phyloP scores from a whole-genome alignment of 2,113 vertebrate species.

The Stomatorhinus ivindoensis region DNA sequence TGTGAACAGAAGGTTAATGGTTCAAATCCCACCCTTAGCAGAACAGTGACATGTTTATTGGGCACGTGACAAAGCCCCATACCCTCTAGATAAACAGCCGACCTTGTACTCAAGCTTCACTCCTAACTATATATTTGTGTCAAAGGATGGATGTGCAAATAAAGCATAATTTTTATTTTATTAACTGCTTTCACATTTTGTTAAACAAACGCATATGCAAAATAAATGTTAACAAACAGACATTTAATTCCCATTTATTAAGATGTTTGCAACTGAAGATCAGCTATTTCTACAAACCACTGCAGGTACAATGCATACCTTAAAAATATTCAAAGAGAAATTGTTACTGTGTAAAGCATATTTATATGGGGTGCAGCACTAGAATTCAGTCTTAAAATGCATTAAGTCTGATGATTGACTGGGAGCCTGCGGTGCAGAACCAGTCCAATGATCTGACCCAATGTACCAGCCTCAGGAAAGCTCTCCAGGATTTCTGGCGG shows the following conservation, averaged over 20 bases:
- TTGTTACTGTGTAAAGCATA: neutral
- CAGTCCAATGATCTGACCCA: neutral
- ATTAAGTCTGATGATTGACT: neutral
- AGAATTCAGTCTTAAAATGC: neutral
- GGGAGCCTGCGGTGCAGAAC: neutral
- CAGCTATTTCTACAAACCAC: neutral
- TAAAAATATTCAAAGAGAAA: neutral
- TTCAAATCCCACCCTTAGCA: neutral
- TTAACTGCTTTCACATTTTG: neutral
- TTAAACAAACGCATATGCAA: neutral
- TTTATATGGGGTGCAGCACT: neutral
- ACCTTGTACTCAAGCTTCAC: neutral
- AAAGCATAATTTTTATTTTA: neutral
- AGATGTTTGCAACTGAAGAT: neutral
- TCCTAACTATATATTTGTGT: neutral
- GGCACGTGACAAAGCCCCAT: neutral
- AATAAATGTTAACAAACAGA: neutral
- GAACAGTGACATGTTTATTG: neutral
- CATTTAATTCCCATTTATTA: neutral
- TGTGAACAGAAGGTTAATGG: neutral
- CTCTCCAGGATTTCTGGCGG: conserved; percentile 13
- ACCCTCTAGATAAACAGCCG: neutral
- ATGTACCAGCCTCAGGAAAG: conserved; percentile 1
- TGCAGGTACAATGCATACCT: neutral
- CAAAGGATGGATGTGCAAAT: neutral